Percentiles rank a stretch among this genome's conserved stretches.
Evolutionary conservation across 53 echinoderm and acorn worm genomes (phyloP).

Genomic region (Mesocentrotus franciscanus): DNA sequence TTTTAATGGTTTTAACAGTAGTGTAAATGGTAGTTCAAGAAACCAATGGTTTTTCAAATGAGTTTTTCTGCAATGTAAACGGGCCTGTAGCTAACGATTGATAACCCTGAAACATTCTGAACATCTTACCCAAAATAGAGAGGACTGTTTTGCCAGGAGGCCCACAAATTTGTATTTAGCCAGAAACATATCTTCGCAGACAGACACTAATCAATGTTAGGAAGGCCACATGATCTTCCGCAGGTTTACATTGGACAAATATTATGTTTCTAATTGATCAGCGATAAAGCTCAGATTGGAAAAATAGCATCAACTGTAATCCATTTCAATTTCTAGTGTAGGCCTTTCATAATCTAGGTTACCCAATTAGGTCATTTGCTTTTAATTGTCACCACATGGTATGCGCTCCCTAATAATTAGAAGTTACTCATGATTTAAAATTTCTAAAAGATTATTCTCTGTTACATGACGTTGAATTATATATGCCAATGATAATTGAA

Average conservation of each 20-base stretch:
- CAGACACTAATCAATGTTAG: slow-evolving; percentile 21
- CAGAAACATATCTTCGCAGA: slow-evolving; percentile 25
- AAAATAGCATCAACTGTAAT: not conserved
- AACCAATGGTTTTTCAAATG: no score
- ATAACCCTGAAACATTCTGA: not conserved
- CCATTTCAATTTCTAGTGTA: not conserved
- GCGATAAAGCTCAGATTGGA: not conserved
- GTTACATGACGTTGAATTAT: not conserved
- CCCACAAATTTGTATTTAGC: slow-evolving; percentile 3
- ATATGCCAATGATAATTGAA: no score
- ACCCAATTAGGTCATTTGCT: not conserved
- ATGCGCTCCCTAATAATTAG: not conserved
- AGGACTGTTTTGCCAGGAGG: slow-evolving; percentile 19
- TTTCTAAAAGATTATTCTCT: not conserved
- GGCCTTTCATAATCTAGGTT: not conserved
- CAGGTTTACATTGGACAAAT: slow-evolving; percentile 12
- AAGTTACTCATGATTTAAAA: not conserved
- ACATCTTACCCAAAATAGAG: slow-evolving; percentile 15
- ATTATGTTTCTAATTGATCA: slow-evolving; percentile 41
- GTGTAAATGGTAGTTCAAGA: no score
- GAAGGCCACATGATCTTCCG: not conserved
- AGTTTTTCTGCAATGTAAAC: no score
- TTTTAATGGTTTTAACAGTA: no score
- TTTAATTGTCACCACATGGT: not conserved
- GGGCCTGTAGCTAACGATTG: not conserved